Conservation (phyloP, 2,113 vertebrate species). For the Apteryx mantelli region DNA sequence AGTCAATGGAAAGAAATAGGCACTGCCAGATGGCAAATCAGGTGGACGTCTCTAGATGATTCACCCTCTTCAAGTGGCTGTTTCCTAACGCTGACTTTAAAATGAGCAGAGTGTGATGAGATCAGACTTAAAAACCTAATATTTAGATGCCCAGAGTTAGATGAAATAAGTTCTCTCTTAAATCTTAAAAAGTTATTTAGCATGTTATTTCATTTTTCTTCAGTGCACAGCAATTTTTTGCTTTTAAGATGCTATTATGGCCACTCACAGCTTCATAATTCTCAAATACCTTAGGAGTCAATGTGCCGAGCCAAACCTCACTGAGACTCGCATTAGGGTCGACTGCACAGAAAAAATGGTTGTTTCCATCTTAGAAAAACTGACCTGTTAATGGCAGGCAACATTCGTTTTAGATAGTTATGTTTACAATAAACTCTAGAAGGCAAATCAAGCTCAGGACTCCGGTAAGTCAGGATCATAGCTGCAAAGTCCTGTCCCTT, state of each 20-base stretch:
- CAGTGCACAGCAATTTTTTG: neutral
- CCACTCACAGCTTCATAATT: too few species aligned
- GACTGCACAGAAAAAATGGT: too few species aligned
- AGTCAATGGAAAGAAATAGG: neutral
- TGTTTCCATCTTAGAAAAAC: neutral
- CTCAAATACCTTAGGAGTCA: neutral
- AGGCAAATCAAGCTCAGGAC: neutral
- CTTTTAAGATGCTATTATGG: neutral
- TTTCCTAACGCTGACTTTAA: neutral
- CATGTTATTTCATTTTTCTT: neutral
- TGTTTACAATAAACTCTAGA: neutral
- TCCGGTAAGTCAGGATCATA: neutral
- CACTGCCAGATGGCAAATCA: neutral
- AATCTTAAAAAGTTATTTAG: neutral
- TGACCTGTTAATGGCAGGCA: fast-evolving
- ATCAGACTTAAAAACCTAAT: neutral
- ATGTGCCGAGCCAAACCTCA: fast-evolving
- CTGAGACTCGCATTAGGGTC: neutral
- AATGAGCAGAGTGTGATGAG: neutral
- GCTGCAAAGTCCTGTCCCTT: neutral
- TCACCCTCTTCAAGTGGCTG: neutral
- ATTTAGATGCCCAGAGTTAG: too few species aligned
- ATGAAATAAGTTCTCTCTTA: neutral
- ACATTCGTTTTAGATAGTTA: neutral
- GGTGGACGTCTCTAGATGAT: neutral